phyloP scores from a whole-genome alignment of 1,140 invertebrate genomes.

The Triops longicaudatus region DNA sequence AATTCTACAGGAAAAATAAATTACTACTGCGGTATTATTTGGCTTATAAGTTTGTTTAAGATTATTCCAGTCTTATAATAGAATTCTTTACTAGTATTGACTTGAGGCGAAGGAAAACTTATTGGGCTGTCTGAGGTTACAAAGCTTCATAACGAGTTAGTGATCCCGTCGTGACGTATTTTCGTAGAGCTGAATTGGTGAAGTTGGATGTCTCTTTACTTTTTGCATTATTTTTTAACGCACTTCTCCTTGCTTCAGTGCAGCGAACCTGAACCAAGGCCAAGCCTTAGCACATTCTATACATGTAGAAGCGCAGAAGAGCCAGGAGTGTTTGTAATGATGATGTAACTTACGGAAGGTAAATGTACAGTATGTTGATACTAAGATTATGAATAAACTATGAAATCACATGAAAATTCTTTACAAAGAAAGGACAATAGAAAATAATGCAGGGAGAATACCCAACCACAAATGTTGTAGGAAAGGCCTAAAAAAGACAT shows the following conservation, averaged over 20 bases:
- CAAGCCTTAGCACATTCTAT: not conserved
- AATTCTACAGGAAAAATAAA: too few species aligned
- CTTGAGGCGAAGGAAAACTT: not conserved
- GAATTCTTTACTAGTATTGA: not conserved
- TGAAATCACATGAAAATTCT: too few species aligned
- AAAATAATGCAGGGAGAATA: too few species aligned
- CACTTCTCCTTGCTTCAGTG: not conserved
- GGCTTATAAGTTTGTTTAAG: too few species aligned
- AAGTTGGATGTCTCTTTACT: not conserved
- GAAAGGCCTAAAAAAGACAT: too few species aligned
- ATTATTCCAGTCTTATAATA: too few species aligned
- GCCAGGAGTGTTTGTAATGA: not conserved
- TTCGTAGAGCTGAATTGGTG: too few species aligned
- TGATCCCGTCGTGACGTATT: not conserved
- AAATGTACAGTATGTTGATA: not conserved
- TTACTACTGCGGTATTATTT: too few species aligned
- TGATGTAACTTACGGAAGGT: not conserved
- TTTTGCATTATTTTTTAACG: not conserved
- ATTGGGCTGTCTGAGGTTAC: not conserved
- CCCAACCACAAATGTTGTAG: too few species aligned
- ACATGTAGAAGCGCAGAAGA: not conserved
- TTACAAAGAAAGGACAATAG: too few species aligned
- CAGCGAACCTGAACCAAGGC: slow-evolving; percentile 6
- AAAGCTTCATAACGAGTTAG: not conserved
- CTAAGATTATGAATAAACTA: too few species aligned